These are phyloP conservation scores for Megastigmus dorsalis DNA, from an alignment of 2,888 invertebrate genomes.

Conservation along the genomic window DNA sequence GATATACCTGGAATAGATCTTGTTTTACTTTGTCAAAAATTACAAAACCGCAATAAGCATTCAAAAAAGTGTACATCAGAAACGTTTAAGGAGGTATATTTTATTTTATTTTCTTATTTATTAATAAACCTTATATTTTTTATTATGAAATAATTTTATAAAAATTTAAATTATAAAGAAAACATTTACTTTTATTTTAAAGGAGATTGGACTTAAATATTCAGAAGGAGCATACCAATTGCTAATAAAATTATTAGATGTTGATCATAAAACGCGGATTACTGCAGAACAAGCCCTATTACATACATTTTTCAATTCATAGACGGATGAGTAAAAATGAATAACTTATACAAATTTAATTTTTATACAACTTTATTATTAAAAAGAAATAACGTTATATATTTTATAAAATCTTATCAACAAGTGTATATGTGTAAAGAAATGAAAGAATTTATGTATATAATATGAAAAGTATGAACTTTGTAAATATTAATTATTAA, in stretches of 20 bases:
- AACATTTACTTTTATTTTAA: slow-evolving; percentile 55
- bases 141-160: slow-evolving; percentile 60
- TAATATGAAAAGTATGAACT: neutral
- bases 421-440: slow-evolving; percentile 44
- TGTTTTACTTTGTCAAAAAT: slow-evolving; percentile 67
- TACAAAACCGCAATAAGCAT: slow-evolving; percentile 64
- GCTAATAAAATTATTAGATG: slow-evolving; percentile 82
- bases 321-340: slow-evolving; percentile 36
- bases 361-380: slow-evolving; percentile 49
- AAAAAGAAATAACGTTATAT: slow-evolving; percentile 51
- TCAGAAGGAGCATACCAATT: slow-evolving; percentile 86
- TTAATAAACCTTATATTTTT: slow-evolving; percentile 20
- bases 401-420: slow-evolving; percentile 51
- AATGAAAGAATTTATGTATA: neutral
- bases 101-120: slow-evolving; percentile 49
- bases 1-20: slow-evolving; percentile 75
- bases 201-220: slow-evolving; percentile 73
- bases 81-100: slow-evolving; percentile 64
- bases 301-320: slow-evolving; percentile 82
- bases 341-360: slow-evolving; percentile 17
- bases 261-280: slow-evolving; percentile 85
- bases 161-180: slow-evolving; percentile 39
- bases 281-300: slow-evolving; percentile 84
- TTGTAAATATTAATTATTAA: slow-evolving; percentile 52
- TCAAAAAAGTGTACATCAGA: slow-evolving; percentile 35